Percentiles rank a stretch among this genome's conserved stretches.
phyloP scores from a whole-genome alignment of 2,797 vertebrate species.

The Lepidocolaptes lacrymiger region DNA sequence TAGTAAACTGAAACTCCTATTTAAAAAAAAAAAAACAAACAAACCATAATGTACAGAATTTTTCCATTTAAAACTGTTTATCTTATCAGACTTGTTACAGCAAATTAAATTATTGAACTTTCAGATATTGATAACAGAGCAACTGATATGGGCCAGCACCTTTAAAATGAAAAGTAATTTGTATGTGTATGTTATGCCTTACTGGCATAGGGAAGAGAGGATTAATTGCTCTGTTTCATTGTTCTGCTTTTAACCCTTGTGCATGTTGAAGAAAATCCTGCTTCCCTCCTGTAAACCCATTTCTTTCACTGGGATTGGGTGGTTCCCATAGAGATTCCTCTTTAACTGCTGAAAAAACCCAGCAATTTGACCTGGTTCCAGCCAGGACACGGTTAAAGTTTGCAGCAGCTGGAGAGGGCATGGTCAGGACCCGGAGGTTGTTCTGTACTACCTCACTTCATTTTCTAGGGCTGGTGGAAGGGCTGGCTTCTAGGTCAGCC shows the following conservation, averaged over 20 bases:
- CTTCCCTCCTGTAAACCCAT: not conserved
- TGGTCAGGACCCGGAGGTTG: not conserved
- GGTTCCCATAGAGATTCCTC: not conserved
- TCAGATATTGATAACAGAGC: not conserved
- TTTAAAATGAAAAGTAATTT: not conserved
- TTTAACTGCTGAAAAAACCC: not conserved
- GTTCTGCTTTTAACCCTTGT: not conserved
- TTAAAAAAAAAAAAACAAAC: not conserved
- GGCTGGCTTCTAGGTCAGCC: not conserved
- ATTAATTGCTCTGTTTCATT: not conserved
- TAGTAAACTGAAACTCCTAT: not conserved
- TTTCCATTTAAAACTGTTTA: not conserved
- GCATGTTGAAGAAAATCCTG: not conserved
- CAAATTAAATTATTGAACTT: not conserved
- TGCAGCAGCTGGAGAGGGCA: rapidly evolving
- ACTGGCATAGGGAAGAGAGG: not conserved
- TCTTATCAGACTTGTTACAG: not conserved
- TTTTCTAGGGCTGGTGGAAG: not conserved
- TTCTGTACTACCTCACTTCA: rapidly evolving
- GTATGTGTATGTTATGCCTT: not conserved
- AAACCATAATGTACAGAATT: not conserved
- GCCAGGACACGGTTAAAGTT: not conserved
- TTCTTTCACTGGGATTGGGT: not conserved
- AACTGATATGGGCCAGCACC: not conserved
- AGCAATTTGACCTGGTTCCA: not conserved